phyloP scores from a whole-genome alignment of 2,888 invertebrate genomes.

The Caenorhabditis imperialis region DNA sequence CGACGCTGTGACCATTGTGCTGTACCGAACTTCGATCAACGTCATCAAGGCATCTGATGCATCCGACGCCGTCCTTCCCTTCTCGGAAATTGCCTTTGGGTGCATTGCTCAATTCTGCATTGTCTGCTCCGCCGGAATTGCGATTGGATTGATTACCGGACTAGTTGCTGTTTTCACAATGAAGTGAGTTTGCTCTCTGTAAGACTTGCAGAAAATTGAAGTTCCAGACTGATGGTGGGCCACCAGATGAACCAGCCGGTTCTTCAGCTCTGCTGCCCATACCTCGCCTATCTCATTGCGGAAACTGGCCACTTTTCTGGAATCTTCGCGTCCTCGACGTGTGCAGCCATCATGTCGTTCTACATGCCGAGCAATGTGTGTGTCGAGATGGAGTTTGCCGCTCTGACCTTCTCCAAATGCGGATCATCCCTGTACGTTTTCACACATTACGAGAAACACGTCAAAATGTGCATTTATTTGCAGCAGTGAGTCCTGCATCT shows the following conservation, averaged over 20 bases:
- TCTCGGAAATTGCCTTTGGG: not conserved
- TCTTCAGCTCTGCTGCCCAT: constrained; percentile 97
- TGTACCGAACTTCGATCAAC: constrained; percentile 65
- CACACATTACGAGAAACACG: not conserved
- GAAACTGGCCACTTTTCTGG: constrained; percentile 99
- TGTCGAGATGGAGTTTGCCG: constrained; percentile 82
- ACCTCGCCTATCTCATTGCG: constrained; percentile 93
- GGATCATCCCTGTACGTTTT: constrained; percentile 37
- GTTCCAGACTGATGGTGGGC: constrained; percentile 33
- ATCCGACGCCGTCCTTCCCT: not conserved
- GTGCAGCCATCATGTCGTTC: constrained; percentile 84
- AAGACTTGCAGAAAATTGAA: not conserved
- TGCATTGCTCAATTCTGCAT: constrained; percentile 58
- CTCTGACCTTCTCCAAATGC: constrained; percentile 83
- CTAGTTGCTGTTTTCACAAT: constrained; percentile 61
- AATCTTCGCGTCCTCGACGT: constrained; percentile 84
- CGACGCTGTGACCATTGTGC: constrained; percentile 88
- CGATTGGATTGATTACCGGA: constrained; percentile 67
- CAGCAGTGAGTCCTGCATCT: constrained; percentile 96
- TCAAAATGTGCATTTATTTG: constrained; percentile 19
- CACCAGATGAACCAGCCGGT: constrained; percentile 88
- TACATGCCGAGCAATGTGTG: constrained; percentile 68
- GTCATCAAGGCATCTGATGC: constrained; percentile 59
- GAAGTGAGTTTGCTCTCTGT: constrained; percentile 45
- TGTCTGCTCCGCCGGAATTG: constrained; percentile 67